Evolutionary conservation across 2,888 invertebrate genomes (phyloP), one percentile per base, ranked within the genome.

Genomic region (Gnatocerus cornutus): DNA sequence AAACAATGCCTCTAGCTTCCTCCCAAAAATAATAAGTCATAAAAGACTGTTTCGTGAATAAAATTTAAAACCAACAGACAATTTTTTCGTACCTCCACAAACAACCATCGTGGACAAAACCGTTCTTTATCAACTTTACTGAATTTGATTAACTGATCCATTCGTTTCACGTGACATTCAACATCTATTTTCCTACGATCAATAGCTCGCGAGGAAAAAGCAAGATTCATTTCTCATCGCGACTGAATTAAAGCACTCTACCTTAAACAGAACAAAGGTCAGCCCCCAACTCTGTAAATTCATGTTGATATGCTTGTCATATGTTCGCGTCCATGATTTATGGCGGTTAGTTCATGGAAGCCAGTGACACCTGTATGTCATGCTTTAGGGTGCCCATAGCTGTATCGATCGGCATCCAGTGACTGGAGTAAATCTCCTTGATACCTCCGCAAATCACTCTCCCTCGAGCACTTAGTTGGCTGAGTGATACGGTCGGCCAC

Each of bases 391-490:
- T 29, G 30, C 56, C 46, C 37, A 39, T 52, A 13, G 52, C 41
- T 39, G 33, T 73, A 73, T 73, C 71, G 73, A 73, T 70, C 69
- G 50, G 52, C 30, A 39, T 50, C 33, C 59, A 50, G 30, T 43
- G 52, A 63, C 65, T 45, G 64, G 58, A 71, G 77, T 77, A 77
- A 77, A 77, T 78, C 78, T 76, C 73, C 73, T 73, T 74, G 77
- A 77, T 77, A 75, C 77, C 73, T 71, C 73, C 68, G 77, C 76
- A 79, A 79, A 79, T 79, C 75, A 77, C 77, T 76, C 76, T 79
- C 77, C 75, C 78, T 68, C 73, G 76, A 73, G 78, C 75, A 74
- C 76, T 78, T 73, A 72, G 71, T 71, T 62, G 21, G 71, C 70
- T 74, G 74, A 77, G 76, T 77, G 78, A 76, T 77, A 73, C 73